Percentiles rank a stretch among this genome's conserved stretches.
phyloP scores from a whole-genome alignment of 2,888 invertebrate species.

The Dynastes tityus region DNA sequence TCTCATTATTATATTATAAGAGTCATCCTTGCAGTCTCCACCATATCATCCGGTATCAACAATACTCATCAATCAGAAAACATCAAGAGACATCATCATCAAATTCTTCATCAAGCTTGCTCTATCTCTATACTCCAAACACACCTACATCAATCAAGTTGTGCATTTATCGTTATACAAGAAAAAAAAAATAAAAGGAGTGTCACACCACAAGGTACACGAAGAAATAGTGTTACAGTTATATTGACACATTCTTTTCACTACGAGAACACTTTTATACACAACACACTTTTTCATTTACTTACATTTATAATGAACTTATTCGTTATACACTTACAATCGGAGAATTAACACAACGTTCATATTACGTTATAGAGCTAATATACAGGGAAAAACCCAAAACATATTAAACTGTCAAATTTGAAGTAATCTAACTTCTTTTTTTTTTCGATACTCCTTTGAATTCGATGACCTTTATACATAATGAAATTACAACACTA shows the following conservation, averaged over 20 bases:
- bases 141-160: conserved; percentile 8
- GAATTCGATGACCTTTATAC: too few relatives aligned
- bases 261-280: not conserved
- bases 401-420: too few relatives aligned
- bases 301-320: too few relatives aligned
- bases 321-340: too few relatives aligned
- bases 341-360: too few relatives aligned
- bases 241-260: not conserved
- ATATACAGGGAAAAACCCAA: too few relatives aligned
- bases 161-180: conserved; percentile 4
- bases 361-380: too few relatives aligned
- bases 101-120: conserved; percentile 3
- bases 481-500: too few relatives aligned
- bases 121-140: not conserved
- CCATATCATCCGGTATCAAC: not conserved
- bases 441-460: too few relatives aligned
- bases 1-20: not conserved
- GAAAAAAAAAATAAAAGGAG: not conserved
- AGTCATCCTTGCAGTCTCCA: conserved; percentile 6
- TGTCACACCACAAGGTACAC: not conserved
- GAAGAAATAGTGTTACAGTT: not conserved
- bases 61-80: too few relatives aligned
- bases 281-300: too few relatives aligned
- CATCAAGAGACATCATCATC: conserved; percentile 5
- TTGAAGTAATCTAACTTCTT: too few relatives aligned